Percentiles rank a stretch among this genome's conserved stretches.
These are phyloP conservation scores for Copidosoma aretas DNA, from an alignment of 2,888 invertebrate species.

Conservation along the genomic window DNA sequence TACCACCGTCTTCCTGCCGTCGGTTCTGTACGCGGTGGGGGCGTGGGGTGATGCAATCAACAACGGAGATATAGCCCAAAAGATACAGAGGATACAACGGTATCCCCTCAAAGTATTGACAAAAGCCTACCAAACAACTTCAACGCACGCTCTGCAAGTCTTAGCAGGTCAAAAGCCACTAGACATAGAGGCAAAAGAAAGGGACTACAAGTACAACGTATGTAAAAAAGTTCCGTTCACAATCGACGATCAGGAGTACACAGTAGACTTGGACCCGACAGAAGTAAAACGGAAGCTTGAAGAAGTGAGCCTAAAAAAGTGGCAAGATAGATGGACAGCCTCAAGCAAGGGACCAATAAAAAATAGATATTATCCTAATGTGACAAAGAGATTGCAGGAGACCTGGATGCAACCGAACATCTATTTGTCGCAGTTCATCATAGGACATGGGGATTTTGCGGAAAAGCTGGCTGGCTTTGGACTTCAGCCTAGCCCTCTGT, in stretches of 20 bases:
- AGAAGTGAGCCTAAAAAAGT: neutral
- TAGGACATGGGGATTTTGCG: neutral
- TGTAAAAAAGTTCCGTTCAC: neutral
- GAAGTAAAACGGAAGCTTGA: neutral
- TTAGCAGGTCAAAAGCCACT: neutral
- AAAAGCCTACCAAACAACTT: neutral
- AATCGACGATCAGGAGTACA: too few species aligned
- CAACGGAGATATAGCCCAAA: neutral
- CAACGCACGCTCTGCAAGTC: neutral
- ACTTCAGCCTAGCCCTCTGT: neutral
- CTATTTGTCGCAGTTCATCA: neutral
- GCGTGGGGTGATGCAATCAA: conserved; percentile 21
- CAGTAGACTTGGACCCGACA: too few species aligned
- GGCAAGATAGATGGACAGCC: neutral
- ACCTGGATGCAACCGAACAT: neutral
- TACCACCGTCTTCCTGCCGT: conserved; percentile 30
- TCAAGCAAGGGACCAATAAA: neutral
- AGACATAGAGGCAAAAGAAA: neutral
- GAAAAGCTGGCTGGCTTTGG: neutral
- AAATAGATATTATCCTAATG: neutral
- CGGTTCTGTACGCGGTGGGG: conserved; percentile 30
- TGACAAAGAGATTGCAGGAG: neutral
- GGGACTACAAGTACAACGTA: neutral
- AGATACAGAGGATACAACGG: neutral
- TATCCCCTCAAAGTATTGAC: neutral